A percentile compares a stretch with the other conserved stretches of the same genome.
These are phyloP conservation scores for Julus scandinavius DNA, from an alignment of 2,888 invertebrate species.

Conservation along the genomic window DNA sequence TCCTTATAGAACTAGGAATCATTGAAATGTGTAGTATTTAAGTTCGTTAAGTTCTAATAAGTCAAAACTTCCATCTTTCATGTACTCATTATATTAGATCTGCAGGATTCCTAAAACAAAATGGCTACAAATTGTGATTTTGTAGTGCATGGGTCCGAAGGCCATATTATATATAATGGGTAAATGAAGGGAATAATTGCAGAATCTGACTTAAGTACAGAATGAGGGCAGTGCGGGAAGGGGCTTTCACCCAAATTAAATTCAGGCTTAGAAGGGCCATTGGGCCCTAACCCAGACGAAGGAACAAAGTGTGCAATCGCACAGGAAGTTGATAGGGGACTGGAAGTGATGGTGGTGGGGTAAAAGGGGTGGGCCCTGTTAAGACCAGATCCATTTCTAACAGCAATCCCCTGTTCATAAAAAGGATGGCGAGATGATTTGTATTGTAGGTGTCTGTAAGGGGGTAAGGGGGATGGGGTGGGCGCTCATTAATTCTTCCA, in stretches of 20 bases:
- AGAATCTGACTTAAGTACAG: conserved; percentile 1
- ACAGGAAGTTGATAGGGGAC: conserved; percentile 8
- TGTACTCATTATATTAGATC: too few species aligned
- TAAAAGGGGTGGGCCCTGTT: conserved; percentile 10
- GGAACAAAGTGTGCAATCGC: not conserved
- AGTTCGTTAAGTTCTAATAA: too few species aligned
- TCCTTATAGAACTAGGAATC: too few species aligned
- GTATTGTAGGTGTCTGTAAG: conserved; percentile 38
- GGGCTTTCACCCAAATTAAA: conserved; percentile 23
- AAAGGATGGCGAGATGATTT: conserved; percentile 41
- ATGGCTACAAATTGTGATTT: not conserved
- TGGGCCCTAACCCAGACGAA: not conserved
- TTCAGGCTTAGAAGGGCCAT: conserved; percentile 25
- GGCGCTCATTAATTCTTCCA: conserved; percentile 17
- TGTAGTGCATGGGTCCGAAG: not conserved
- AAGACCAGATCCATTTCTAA: conserved; percentile 38
- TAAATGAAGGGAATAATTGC: not conserved
- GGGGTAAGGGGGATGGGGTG: not conserved
- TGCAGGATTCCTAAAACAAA: not conserved
- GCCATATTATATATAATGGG: not conserved
- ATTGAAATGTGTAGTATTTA: too few species aligned
- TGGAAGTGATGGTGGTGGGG: not conserved
- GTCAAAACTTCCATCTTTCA: too few species aligned
- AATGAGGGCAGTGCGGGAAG: conserved; percentile 9
- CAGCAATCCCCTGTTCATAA: conserved; percentile 20